Percentiles rank a stretch among this genome's conserved stretches.
These are phyloP conservation scores for Globia sparganii DNA, from an alignment of 2,888 invertebrate genomes.

Conservation along the genomic window DNA sequence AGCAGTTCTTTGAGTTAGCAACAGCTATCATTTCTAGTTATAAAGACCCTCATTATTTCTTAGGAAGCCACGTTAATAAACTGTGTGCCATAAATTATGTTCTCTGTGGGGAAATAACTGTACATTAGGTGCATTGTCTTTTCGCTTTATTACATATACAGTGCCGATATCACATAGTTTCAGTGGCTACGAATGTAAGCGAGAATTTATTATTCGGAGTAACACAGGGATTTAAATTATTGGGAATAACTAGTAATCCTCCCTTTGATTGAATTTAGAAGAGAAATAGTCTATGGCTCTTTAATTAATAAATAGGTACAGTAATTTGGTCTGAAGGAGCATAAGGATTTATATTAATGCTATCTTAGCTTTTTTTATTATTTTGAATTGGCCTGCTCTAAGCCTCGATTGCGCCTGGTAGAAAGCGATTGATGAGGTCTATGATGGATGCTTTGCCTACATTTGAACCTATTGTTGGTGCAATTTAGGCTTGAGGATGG, in stretches of 20 bases:
- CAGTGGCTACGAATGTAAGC: constrained; percentile 20
- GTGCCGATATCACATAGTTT: constrained; percentile 43
- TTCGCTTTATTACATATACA: constrained; percentile 38
- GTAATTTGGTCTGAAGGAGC: neutral
- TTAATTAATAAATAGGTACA: neutral
- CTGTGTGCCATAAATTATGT: constrained; percentile 47
- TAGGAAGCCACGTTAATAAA: constrained; percentile 40
- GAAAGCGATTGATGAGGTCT: neutral
- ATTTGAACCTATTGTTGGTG: neutral
- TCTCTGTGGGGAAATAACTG: constrained; percentile 43
- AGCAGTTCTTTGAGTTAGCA: too few relatives aligned
- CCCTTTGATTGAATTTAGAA: neutral
- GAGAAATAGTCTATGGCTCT: neutral
- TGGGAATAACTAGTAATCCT: neutral
- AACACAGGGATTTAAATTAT: constrained; percentile 7
- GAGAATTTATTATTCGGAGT: constrained; percentile 33
- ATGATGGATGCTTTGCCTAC: neutral
- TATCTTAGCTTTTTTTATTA: neutral
- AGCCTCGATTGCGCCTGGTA: neutral
- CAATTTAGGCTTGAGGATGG: neutral
- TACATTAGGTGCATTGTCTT: constrained; percentile 36
- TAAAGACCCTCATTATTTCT: constrained; percentile 31
- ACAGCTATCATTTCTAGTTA: too few relatives aligned
- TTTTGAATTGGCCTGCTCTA: neutral
- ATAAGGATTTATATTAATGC: neutral